Percentiles rank a stretch among this genome's conserved stretches.
phyloP scores from a whole-genome alignment of 2,113 vertebrate genomes.

The Leptosomus discolor region DNA sequence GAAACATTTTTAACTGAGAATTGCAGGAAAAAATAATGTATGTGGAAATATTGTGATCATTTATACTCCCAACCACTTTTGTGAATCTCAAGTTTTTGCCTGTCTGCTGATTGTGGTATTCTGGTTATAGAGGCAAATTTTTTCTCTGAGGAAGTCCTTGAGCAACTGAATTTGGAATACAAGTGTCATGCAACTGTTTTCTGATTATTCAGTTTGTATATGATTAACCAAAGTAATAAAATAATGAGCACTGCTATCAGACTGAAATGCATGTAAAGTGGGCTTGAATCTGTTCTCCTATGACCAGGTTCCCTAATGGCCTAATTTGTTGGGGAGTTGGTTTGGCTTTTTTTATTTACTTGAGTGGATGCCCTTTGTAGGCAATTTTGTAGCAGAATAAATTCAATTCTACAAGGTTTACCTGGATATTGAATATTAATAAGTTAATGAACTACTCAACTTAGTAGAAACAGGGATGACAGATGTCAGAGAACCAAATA shows the following conservation, averaged over 20 bases:
- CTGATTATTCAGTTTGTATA: conserved; percentile 23
- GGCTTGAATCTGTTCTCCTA: not conserved
- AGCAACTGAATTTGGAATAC: conserved; percentile 30
- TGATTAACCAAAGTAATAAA: conserved; percentile 37
- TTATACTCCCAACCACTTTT: conserved; percentile 48
- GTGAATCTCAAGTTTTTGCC: conserved; percentile 23
- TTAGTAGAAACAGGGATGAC: not conserved
- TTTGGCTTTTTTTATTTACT: not conserved
- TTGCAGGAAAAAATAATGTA: conserved; percentile 29
- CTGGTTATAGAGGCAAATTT: not conserved
- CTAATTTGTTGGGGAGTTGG: not conserved
- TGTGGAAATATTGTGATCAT: conserved; percentile 44
- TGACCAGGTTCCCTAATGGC: not conserved
- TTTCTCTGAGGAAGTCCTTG: not conserved
- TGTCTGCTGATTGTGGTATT: not conserved
- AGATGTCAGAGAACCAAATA: not conserved
- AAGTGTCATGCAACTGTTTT: conserved; percentile 24
- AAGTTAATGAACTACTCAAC: not conserved
- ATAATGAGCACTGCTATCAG: not conserved
- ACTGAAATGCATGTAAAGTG: not conserved
- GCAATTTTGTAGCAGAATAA: not conserved
- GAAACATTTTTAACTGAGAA: conserved; percentile 49
- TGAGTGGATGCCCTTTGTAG: not conserved
- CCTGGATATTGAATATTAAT: not conserved
- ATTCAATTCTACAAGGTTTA: not conserved